phyloP scores from a whole-genome alignment of 2,113 vertebrate species.

The Xiphophorus hellerii region DNA sequence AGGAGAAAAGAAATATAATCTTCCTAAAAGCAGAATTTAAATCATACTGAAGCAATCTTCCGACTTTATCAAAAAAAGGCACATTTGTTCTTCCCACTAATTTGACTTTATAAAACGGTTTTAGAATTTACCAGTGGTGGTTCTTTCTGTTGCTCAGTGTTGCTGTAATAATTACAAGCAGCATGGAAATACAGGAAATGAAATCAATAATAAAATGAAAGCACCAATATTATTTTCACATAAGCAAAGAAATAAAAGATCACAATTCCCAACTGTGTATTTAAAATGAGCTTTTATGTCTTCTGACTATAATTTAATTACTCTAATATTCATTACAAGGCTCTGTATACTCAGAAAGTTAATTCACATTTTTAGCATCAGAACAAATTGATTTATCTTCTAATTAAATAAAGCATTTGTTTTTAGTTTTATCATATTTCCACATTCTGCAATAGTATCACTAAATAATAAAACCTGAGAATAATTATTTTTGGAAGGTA shows the following conservation, averaged over 20 bases:
- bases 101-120: neutral
- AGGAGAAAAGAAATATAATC: too few relatives aligned
- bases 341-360: neutral
- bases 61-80: neutral
- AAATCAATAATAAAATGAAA: neutral
- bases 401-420: neutral
- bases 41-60: neutral
- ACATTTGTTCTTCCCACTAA: neutral
- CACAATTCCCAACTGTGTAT: too few relatives aligned
- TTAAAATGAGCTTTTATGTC: neutral
- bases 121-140: neutral
- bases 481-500: too few relatives aligned
- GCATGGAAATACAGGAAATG: neutral
- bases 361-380: neutral
- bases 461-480: neutral
- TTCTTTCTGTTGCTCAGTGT: neutral
- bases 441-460: neutral
- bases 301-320: neutral
- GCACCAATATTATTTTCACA: too few relatives aligned
- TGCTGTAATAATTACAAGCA: neutral
- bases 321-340: too few relatives aligned
- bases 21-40: too few relatives aligned
- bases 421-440: neutral
- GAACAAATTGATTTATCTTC: neutral
- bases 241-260: too few relatives aligned